Conservation (phyloP, 2,797 vertebrate species). For the Micrastur ruficollis region DNA sequence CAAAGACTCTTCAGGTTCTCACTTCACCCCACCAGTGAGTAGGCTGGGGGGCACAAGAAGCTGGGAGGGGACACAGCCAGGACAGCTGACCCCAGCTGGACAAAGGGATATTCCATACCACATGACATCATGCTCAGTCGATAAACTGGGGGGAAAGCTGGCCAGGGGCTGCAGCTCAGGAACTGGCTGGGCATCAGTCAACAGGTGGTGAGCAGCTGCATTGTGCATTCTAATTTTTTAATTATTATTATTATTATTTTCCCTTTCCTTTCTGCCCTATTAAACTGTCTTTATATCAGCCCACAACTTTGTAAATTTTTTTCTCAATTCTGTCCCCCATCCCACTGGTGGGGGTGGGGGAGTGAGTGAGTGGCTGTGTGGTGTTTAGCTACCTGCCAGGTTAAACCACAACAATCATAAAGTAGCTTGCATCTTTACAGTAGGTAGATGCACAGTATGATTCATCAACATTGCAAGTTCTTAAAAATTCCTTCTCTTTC, state of each 20-base stretch:
- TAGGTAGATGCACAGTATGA: background rate
- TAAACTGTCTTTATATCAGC: too few species aligned
- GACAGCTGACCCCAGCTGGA: rapidly evolving
- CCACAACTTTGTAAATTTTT: background rate
- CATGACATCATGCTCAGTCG: too few species aligned
- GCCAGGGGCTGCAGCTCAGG: background rate
- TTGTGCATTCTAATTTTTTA: background rate
- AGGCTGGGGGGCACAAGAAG: background rate
- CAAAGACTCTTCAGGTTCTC: background rate
- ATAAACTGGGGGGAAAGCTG: rapidly evolving
- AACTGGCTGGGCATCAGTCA: rapidly evolving
- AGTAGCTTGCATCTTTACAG: background rate
- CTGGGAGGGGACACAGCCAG: background rate
- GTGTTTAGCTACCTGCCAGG: background rate
- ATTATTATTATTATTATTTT: background rate
- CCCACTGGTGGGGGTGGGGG: rapidly evolving
- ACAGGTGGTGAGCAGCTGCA: rapidly evolving
- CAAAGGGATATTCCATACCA: rapidly evolving
- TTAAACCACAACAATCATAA: background rate
- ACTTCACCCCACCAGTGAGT: too few species aligned
- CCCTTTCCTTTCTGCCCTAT: background rate
- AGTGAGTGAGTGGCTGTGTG: background rate
- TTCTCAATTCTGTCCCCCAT: rapidly evolving
- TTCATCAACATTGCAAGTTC: background rate
- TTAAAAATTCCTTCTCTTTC: background rate